Conservation (phyloP, 2,888 invertebrate species). For the Timema podura region DNA sequence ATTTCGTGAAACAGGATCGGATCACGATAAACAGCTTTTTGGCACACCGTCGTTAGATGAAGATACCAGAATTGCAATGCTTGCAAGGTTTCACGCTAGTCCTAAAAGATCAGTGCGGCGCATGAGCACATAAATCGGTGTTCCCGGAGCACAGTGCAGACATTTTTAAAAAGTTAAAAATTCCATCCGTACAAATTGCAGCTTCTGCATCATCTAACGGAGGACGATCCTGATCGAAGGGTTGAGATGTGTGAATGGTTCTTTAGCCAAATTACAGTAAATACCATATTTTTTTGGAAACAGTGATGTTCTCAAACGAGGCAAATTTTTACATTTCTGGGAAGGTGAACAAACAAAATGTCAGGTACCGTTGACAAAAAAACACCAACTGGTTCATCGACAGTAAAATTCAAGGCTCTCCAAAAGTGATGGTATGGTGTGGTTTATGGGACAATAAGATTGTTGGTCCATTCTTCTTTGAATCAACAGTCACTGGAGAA, state of each 20-base stretch:
- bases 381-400: not conserved
- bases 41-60: too few relatives aligned
- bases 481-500: too few relatives aligned
- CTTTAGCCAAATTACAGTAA: not conserved
- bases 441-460: conserved; percentile 3
- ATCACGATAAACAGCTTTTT: too few relatives aligned
- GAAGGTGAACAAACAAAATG: not conserved
- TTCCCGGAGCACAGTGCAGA: not conserved
- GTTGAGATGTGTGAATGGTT: conserved; percentile 3
- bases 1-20: too few relatives aligned
- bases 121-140: not conserved
- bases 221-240: conserved; percentile 11
- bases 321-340: not conserved
- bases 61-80: too few relatives aligned
- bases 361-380: not conserved
- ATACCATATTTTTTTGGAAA: too few relatives aligned
- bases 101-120: not conserved
- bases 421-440: conserved; percentile 12
- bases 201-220: conserved; percentile 1
- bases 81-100: not conserved
- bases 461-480: not conserved
- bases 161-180: conserved; percentile 15
- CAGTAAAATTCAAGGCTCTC: not conserved
- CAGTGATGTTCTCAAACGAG: not conserved
- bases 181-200: not conserved